Base-by-base conservation (phyloP, 2,888 invertebrate species). In the Slavum lentiscoides region DNA sequence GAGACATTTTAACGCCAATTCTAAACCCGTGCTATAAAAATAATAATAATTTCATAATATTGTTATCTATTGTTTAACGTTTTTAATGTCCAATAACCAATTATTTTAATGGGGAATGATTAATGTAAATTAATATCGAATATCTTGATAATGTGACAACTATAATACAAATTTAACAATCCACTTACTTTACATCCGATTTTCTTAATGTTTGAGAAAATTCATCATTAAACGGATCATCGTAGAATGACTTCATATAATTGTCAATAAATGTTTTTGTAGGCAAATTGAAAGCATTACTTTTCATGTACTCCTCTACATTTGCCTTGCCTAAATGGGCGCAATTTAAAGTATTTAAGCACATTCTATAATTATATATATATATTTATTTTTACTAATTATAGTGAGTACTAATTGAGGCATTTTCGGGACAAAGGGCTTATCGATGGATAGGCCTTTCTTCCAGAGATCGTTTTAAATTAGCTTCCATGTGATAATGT, bases 171-270 rank as follows among this genome's bases (percentile, higher is more conserved):
- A 74, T 37, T 30, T 37, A 64, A 64, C 15, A 64, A 59, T 4
- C 8, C 13, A 80, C 80, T 80, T 19, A 80, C 80, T 80, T 72
- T 30, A 72, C 17, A 43, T 80, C 80, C 0, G 80, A 80, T 72
- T 80, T 70, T 15, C 72, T 19, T 55, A 80, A 72, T n/a, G 70
- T 19, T 58, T 72, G 80, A 0, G 80, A n/a, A 58, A 80, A 80
- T 72, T 80, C 80, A 72, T 80, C 80, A 72, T 72, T 66, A 72
- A 80, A 80, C 7, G 96, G 96, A 88, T 97, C 97, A 85, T 93
- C 92, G 81, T 92, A 91, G 87, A 96, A 97, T n/a, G 96, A 94
- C 82, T 91, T 90, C 86, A 97, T 93, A 86, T 96, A 97, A 15
- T 93, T 93, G 85, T 91, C 92, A 61, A 97, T 92, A 85, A 95